Evolutionary conservation across 2,797 vertebrate species (phyloP).

Genomic region (Hipposideros larvatus): DNA sequence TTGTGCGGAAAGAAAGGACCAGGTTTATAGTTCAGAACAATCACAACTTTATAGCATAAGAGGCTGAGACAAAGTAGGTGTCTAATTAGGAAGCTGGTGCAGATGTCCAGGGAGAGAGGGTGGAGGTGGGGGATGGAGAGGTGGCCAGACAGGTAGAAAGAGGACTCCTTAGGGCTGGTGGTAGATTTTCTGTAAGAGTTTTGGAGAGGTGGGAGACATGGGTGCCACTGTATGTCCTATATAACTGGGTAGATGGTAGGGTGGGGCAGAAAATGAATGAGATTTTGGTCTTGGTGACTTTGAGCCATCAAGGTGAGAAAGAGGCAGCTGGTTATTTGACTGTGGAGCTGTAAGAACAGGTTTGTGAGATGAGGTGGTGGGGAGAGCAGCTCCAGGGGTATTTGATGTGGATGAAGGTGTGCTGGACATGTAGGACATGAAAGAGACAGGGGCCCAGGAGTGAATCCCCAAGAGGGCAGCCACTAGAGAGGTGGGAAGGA

Average conservation of each 20-base stretch:
- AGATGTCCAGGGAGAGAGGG: fast-evolving
- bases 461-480: fast-evolving
- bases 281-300: background rate
- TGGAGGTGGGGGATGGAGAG: background rate
- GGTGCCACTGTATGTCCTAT: no score
- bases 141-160: background rate
- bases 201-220: background rate
- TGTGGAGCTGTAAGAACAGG: background rate
- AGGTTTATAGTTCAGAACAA: background rate
- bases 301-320: background rate
- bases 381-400: background rate
- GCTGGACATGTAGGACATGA: background rate
- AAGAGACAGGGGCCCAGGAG: background rate
- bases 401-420: fast-evolving
- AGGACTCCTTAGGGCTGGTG: background rate
- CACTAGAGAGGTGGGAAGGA: no score
- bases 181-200: background rate
- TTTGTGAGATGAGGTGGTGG: background rate
- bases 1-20: background rate
- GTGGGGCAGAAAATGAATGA: no score
- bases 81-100: background rate
- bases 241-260: background rate
- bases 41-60: background rate
- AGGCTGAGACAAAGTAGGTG: background rate
- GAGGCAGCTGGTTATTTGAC: background rate